Percentiles rank a stretch among this genome's conserved stretches.
These are phyloP conservation scores for Pseudanteris insignis DNA, from an alignment of 2,888 invertebrate genomes.

Conservation along the genomic window DNA sequence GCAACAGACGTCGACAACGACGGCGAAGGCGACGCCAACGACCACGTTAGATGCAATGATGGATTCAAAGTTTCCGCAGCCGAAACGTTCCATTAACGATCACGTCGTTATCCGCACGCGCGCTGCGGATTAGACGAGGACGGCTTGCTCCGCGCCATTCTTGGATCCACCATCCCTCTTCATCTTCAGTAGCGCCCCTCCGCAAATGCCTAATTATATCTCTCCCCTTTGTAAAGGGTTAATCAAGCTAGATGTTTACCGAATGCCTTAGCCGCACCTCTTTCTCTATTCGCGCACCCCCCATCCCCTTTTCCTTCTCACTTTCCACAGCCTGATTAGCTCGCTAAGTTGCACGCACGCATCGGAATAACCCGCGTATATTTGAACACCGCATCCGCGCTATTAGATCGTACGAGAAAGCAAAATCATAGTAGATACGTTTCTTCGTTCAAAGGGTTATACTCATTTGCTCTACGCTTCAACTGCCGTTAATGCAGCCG, in stretches of 20 bases:
- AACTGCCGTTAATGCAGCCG: slow-evolving; percentile 4
- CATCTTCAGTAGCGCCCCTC: slow-evolving; percentile 14
- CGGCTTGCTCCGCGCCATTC: not conserved
- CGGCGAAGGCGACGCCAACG: slow-evolving; percentile 5
- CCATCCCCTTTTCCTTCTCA: no score
- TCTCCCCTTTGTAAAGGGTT: slow-evolving; percentile 54
- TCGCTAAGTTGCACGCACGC: no score
- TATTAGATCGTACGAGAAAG: slow-evolving; percentile 16
- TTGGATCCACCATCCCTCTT: not conserved
- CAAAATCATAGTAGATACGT: slow-evolving; percentile 25
- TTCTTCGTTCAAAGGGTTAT: slow-evolving; percentile 32
- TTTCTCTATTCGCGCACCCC: no score
- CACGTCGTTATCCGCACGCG: slow-evolving; percentile 46
- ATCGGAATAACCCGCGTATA: not conserved
- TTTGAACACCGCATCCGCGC: slow-evolving; percentile 2
- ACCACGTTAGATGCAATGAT: slow-evolving; percentile 28
- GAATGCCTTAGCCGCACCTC: slow-evolving; percentile 28
- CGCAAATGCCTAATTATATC: slow-evolving; percentile 54
- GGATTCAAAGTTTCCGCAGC: slow-evolving; percentile 39
- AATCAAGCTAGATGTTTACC: slow-evolving; percentile 51
- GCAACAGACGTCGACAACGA: no score
- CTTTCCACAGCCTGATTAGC: no score
- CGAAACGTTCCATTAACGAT: slow-evolving; percentile 52
- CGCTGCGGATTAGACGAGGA: slow-evolving; percentile 24
- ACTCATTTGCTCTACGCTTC: slow-evolving; percentile 12